Percentiles rank a stretch among this genome's conserved stretches.
Evolutionary conservation across 2,797 vertebrate species (phyloP).

Genomic region (Pangasius mekongensis): DNA sequence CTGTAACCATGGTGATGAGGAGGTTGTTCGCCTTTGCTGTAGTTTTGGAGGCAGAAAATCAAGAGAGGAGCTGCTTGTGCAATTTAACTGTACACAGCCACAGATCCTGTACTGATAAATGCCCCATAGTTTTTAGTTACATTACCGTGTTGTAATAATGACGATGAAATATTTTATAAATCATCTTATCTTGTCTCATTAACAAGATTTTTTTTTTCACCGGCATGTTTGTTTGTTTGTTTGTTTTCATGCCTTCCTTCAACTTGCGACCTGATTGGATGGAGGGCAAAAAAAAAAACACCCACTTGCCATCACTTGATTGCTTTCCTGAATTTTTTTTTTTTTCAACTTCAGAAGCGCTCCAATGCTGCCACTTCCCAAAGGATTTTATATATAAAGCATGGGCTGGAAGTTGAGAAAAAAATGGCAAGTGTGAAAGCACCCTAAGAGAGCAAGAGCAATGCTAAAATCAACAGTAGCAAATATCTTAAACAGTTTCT

Average conservation of each 20-base stretch:
- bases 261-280: not conserved
- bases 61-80: too few species aligned
- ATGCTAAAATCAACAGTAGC: not conserved
- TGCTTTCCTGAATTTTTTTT: too few species aligned
- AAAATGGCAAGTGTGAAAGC: not conserved
- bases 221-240: too few species aligned
- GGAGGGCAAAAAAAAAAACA: not conserved
- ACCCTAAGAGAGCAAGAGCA: not conserved
- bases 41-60: too few species aligned
- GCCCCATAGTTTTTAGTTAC: not conserved
- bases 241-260: not conserved
- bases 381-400: not conserved
- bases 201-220: too few species aligned
- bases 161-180: too few species aligned
- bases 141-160: too few species aligned
- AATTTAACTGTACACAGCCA: not conserved
- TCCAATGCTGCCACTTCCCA: not conserved
- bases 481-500: not conserved
- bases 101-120: not conserved
- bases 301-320: not conserved
- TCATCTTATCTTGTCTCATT: too few species aligned
- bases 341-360: not conserved
- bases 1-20: not conserved
- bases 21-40: not conserved
- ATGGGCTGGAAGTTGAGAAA: not conserved